Evolutionary conservation across 2,888 invertebrate genomes (phyloP).

Genomic region (Metopia argyrocephala): DNA sequence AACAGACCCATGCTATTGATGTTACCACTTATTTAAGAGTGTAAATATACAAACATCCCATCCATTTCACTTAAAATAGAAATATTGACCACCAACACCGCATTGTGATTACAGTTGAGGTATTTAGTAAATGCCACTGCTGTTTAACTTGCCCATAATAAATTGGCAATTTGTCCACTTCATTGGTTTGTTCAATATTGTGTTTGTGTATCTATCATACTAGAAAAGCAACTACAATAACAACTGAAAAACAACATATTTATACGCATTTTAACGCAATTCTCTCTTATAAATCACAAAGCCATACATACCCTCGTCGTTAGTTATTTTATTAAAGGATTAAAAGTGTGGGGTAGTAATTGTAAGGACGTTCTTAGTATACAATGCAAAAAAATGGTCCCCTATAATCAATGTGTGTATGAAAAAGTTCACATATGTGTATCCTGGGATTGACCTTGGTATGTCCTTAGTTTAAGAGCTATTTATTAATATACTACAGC

Average conservation of each 20-base stretch:
- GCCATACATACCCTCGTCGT: background rate
- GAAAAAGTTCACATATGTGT: background rate
- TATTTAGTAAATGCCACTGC: too few relatives aligned
- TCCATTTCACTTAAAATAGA: background rate
- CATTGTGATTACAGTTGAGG: too few relatives aligned
- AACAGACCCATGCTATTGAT: background rate
- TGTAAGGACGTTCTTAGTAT: background rate
- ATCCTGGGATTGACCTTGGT: constrained; percentile 42
- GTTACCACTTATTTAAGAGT: background rate
- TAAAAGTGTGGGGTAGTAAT: background rate
- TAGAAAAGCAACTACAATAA: background rate
- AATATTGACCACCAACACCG: background rate
- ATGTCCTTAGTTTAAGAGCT: constrained; percentile 55
- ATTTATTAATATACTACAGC: constrained; percentile 32
- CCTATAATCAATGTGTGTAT: constrained; percentile 9
- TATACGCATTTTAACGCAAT: constrained; percentile 1
- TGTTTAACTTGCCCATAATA: constrained; percentile 32
- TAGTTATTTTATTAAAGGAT: background rate
- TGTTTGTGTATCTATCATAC: background rate
- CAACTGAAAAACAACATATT: background rate
- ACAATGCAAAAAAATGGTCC: constrained; percentile 3
- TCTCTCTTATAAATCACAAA: constrained; percentile 10
- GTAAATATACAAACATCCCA: background rate
- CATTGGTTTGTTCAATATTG: constrained; percentile 21
- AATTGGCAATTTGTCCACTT: constrained; percentile 48